Evolutionary conservation across 2,888 invertebrate species (phyloP).

Genomic region (Tetanocera ferruginea): DNA sequence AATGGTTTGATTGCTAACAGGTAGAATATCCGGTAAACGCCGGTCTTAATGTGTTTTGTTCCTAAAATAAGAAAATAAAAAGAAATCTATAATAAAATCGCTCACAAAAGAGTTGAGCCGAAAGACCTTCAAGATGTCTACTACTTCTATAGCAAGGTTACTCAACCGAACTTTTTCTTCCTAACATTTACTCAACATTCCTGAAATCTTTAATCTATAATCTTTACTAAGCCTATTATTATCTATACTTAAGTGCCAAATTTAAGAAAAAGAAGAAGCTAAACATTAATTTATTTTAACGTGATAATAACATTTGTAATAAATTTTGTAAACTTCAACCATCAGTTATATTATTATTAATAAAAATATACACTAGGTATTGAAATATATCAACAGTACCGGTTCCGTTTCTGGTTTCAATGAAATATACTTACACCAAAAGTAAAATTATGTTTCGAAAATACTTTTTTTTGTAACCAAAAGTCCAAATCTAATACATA

Average conservation of each 20-base stretch:
- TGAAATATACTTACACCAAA: no score
- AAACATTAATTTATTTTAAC: neutral
- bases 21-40: conserved; percentile 53
- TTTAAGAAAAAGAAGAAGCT: conserved; percentile 2
- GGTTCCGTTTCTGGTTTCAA: no score
- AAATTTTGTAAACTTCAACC: neutral
- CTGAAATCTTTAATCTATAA: neutral
- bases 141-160: neutral
- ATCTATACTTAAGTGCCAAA: conserved; percentile 31
- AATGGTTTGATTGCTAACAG: conserved; percentile 68
- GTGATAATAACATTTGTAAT: neutral
- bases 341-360: neutral
- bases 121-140: neutral
- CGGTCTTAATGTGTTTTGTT: conserved; percentile 1
- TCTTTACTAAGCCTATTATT: conserved; percentile 4
- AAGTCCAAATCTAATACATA: no score
- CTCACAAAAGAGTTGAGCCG: conserved; percentile 43
- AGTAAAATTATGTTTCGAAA: no score
- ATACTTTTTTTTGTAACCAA: no score
- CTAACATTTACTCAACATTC: conserved; percentile 62
- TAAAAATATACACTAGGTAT: no score
- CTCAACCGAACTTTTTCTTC: neutral
- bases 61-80: conserved; percentile 29
- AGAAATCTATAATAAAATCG: conserved; percentile 33
- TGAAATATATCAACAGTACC: no score